Conservation (phyloP, 2,797 vertebrate species). For the Lithobates pipiens region DNA sequence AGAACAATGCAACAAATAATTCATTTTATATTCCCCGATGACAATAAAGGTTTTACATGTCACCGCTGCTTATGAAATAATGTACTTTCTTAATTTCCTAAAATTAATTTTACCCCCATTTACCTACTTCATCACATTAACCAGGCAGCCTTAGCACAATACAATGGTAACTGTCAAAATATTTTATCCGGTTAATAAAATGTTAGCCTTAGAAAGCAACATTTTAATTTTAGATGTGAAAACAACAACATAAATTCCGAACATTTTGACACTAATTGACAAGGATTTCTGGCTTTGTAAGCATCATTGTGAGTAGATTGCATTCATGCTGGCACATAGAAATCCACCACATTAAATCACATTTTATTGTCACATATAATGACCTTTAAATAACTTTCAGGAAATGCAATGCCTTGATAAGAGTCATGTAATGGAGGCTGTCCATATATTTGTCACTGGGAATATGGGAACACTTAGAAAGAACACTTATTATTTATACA, state of each 20-base stretch:
- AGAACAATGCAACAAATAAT: conserved; percentile 57
- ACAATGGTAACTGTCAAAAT: conserved; percentile 80
- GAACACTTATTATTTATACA: conserved; percentile 27
- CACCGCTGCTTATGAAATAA: conserved; percentile 73
- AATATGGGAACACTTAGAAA: conserved; percentile 40
- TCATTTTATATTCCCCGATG: conserved; percentile 62
- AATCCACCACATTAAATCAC: conserved; percentile 74
- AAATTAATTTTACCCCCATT: conserved; percentile 70
- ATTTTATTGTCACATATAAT: conserved; percentile 74
- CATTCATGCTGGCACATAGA: conserved; percentile 73
- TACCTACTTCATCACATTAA: conserved; percentile 73
- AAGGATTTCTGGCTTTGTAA: conserved; percentile 72
- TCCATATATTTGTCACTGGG: conserved; percentile 38
- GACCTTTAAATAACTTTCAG: conserved; percentile 76
- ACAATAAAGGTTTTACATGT: conserved; percentile 75
- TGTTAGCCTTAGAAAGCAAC: conserved; percentile 71
- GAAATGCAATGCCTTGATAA: conserved; percentile 50
- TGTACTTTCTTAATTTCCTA: conserved; percentile 71
- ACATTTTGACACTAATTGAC: conserved; percentile 77
- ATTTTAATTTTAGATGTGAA: conserved; percentile 76
- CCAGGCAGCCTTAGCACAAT: conserved; percentile 73
- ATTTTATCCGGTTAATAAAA: conserved; percentile 77
- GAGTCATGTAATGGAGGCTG: conserved; percentile 28
- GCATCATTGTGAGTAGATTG: conserved; percentile 67
- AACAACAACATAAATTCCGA: conserved; percentile 76